Conservation (phyloP, 2,113 vertebrate genomes). For the Lethenteron camtschaticum region DNA sequence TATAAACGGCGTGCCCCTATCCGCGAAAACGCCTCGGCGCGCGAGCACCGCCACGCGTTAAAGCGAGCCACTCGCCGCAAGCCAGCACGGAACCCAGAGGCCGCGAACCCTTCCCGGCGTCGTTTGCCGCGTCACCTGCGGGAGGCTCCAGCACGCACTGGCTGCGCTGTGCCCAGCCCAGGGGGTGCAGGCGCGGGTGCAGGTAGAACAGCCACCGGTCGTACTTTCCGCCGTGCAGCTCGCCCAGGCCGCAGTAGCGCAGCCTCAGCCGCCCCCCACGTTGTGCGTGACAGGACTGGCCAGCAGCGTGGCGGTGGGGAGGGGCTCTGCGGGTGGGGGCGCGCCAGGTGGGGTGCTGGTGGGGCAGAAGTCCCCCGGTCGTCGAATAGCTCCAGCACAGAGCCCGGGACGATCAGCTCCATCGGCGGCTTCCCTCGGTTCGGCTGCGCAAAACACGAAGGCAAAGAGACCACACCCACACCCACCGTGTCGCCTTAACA, state of each 20-base stretch:
- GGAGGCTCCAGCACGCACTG: conserved; percentile 50
- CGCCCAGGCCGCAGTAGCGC: conserved; percentile 44
- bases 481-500: too few species aligned
- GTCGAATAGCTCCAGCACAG: conserved; percentile 39
- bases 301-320: conserved; percentile 38
- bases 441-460: conserved; percentile 24
- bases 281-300: conserved; percentile 69
- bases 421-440: conserved; percentile 64
- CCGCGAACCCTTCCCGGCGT: too few species aligned
- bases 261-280: conserved; percentile 62
- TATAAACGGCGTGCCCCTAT: too few species aligned
- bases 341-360: too few species aligned
- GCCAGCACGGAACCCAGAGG: too few species aligned
- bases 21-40: too few species aligned
- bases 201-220: conserved; percentile 71
- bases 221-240: conserved; percentile 22
- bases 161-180: conserved; percentile 64
- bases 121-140: conserved; percentile 25
- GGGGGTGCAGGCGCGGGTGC: conserved; percentile 61
- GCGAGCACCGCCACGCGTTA: too few species aligned
- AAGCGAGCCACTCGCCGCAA: too few species aligned
- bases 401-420: conserved; percentile 60
- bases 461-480: too few species aligned
- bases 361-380: too few species aligned
- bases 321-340: conserved; percentile 22